phyloP scores from a whole-genome alignment of 2,797 vertebrate genomes.

The Anisognathus igniventris region DNA sequence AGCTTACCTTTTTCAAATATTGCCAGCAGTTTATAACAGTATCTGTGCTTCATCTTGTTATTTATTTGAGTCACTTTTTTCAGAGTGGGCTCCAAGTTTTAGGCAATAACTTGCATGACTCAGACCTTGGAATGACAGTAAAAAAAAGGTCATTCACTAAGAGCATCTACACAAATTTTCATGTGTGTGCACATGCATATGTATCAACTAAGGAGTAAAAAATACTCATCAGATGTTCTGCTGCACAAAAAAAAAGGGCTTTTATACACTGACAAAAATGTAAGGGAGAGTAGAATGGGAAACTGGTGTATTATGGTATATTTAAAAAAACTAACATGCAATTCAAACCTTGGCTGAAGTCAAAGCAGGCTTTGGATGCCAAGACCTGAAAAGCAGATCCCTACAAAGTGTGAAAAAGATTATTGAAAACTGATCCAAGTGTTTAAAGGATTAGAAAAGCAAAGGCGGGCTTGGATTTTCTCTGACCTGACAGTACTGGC shows the following conservation, averaged over 20 bases:
- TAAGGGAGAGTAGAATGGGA: neutral
- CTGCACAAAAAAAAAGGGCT: neutral
- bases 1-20: neutral
- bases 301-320: neutral
- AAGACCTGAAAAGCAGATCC: neutral
- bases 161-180: neutral
- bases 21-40: neutral
- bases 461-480: neutral
- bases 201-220: neutral
- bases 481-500: neutral
- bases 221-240: neutral
- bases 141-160: neutral
- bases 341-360: neutral
- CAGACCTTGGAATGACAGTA: neutral
- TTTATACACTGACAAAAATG: neutral
- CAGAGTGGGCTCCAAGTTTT: neutral
- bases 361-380: neutral
- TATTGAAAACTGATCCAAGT: neutral
- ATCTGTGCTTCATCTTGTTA: neutral
- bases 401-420: neutral
- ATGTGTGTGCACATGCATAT: neutral
- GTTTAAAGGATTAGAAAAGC: neutral
- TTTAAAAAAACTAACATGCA: neutral
- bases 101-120: neutral
- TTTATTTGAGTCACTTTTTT: neutral